Percentiles rank a stretch among this genome's conserved stretches.
These are phyloP conservation scores for Falcaria lacertinaria DNA, from an alignment of 2,888 invertebrate genomes.

Conservation along the genomic window DNA sequence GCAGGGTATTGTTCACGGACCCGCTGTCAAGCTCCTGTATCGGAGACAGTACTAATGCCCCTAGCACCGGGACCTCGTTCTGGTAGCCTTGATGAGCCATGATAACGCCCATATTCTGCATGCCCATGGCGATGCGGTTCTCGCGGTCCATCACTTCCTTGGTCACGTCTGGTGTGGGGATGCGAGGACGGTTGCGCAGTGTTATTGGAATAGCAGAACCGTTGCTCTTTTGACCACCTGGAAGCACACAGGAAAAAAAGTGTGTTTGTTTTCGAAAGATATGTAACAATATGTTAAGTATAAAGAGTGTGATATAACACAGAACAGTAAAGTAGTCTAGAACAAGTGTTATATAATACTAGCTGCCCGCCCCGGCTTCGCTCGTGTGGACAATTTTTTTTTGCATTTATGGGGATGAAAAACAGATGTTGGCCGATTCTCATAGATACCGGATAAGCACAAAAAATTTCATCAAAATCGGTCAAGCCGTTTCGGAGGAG, in stretches of 20 bases:
- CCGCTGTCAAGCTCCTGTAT: constrained; percentile 91
- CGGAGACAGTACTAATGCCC: constrained; percentile 88
- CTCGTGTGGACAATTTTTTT: no score
- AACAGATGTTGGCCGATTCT: no score
- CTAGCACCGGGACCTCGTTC: constrained; percentile 85
- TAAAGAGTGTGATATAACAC: no score
- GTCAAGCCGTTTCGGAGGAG: no score
- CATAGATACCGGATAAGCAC: no score
- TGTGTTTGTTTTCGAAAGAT: neutral
- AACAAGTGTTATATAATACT: no score
- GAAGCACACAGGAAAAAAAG: constrained; percentile 2
- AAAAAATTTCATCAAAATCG: no score
- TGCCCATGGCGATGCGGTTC: constrained; percentile 79
- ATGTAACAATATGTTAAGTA: no score
- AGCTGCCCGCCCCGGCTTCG: no score
- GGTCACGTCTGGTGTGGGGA: constrained; percentile 92
- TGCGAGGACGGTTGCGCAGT: constrained; percentile 90
- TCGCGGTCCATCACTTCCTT: constrained; percentile 88
- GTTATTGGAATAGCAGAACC: constrained; percentile 83
- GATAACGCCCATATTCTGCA: constrained; percentile 82
- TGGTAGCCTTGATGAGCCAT: constrained; percentile 83
- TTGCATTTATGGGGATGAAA: no score
- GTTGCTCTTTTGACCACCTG: constrained; percentile 85
- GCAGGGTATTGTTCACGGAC: constrained; percentile 86
- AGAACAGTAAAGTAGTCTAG: no score